Evolutionary conservation across 1,140 invertebrate species (phyloP), one percentile per base, ranked within the genome.

Genomic region (Brachionus koreanus): DNA sequence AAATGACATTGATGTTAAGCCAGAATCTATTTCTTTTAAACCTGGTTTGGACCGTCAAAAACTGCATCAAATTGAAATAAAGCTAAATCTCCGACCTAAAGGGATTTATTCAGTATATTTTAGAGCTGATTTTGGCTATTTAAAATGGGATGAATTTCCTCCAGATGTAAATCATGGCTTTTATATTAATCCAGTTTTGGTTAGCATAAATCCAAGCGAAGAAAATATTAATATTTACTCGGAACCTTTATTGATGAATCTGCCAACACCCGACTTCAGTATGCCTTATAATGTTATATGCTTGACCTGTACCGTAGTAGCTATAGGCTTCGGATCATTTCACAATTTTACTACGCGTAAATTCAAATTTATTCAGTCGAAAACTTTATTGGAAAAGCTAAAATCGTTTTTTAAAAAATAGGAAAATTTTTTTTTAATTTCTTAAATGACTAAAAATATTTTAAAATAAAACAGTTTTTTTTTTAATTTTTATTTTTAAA

Each of bases 231-330:
- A 91, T 84, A 94, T 95, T 89, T 94, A 93, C 85, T 93, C 93
- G 1, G 91, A 92, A 12, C 85, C 94, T 61, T 65, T 79, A 13
- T 42, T 79, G n/a, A 79, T 79, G 76, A 79, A 94, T 75, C 89
- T 99, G 83, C 96, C 97, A 12, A 98, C 96, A 9, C 97, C 97
- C n/a, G 97, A 99, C 88, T 99, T 99, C 86, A 98, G 95, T 87
- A 99, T 99, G 97, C 97, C 97, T 0, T 99, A 98, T 87, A 99
- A 99, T 90, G 97, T 98, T 0, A 97, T 99, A 85, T 99, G 97
- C 88, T 90, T 99, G 84, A 94, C 96, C 0, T 98, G 96, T 87
- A 98, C 97, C 52, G 95, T 97, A 33, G 93, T 98, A 5, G 97
- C 96, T 5, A 90, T 99, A 74, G 96, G 96, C 2, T 99, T 99